Conservation (phyloP, 2,113 vertebrate genomes). For the Chlamydotis undulata region DNA sequence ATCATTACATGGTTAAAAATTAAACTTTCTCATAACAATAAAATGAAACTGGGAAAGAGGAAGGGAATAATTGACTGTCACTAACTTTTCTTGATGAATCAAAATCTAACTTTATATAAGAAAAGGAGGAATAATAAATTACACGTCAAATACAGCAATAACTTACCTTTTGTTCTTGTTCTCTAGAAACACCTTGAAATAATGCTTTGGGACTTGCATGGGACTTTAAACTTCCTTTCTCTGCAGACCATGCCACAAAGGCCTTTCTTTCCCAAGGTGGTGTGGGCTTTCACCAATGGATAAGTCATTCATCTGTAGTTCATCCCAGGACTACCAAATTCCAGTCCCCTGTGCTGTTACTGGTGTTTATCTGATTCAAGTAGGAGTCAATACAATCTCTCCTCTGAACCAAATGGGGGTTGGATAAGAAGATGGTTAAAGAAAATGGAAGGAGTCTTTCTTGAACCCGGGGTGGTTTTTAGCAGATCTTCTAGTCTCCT, state of each 20-base stretch:
- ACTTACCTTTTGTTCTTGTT: background rate
- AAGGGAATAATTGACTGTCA: conserved; percentile 4
- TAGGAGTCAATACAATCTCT: background rate
- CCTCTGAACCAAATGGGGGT: background rate
- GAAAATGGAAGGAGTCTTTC: background rate
- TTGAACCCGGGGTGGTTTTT: background rate
- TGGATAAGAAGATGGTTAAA: background rate
- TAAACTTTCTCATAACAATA: background rate
- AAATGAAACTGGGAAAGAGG: background rate
- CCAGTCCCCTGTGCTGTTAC: background rate
- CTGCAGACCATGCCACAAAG: background rate
- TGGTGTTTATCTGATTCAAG: background rate
- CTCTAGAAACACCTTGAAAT: background rate
- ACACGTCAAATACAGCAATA: conserved; percentile 1
- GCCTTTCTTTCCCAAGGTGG: background rate
- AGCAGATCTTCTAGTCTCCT: background rate
- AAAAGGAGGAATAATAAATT: conserved; percentile 45
- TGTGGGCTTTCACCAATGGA: background rate
- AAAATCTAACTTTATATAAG: conserved; percentile 17
- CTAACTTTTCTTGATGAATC: conserved; percentile 7
- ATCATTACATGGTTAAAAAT: conserved; percentile 7
- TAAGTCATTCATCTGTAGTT: background rate
- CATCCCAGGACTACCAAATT: background rate
- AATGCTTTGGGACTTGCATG: background rate
- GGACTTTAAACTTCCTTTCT: background rate